Base-by-base conservation (phyloP, 2,888 invertebrate genomes). In the Pseudococcus viburni region DNA sequence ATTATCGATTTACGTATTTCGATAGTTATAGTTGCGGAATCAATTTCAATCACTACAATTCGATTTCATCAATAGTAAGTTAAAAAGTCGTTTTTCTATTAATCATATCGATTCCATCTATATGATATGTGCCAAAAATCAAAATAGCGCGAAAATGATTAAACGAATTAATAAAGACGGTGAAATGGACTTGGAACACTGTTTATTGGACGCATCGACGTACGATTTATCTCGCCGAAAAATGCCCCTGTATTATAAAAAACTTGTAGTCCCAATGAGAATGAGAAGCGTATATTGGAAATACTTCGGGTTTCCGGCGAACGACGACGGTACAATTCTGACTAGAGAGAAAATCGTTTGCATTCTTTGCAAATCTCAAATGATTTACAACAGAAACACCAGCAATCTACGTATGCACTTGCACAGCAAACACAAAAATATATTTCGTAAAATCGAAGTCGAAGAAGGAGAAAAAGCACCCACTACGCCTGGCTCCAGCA, bases 241-340 rank as follows among this genome's bases (percentile, higher is more conserved):
- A 19, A 46, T 83, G 88, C 87, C 86, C 17, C 39, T 90, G 3
- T 88, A 39, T 0, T 93, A 93, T 89, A 92, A 92, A 89, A 92
- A 92, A 89, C 90, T 93, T 15, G 93, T 93, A 3, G 93, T 93
- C 39, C 93, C 93, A 0, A 91, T 92, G 90, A 92, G 92, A 2
- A 93, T 93, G 93, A 90, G 93, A 55, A 93, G 92, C 89, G 92
- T 92, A 85, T 93, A 93, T 89, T 93, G 93, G 93, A 93, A 93
- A 90, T 93, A 92, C 90, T 93, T 93, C 90, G 93, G 93, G 12
- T 93, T 93, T 90, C 93, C 93, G 55, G 93, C 93, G 0, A 91
- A 92, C 7, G 92, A 92, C n/a, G 92, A 92, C 1, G 92, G 92
- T 4, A 89, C 89, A 77, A 90, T 91, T 46, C 86, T 90, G 0